These are phyloP conservation scores for Noctua comes DNA, from an alignment of 2,888 invertebrate species.

Conservation along the genomic window DNA sequence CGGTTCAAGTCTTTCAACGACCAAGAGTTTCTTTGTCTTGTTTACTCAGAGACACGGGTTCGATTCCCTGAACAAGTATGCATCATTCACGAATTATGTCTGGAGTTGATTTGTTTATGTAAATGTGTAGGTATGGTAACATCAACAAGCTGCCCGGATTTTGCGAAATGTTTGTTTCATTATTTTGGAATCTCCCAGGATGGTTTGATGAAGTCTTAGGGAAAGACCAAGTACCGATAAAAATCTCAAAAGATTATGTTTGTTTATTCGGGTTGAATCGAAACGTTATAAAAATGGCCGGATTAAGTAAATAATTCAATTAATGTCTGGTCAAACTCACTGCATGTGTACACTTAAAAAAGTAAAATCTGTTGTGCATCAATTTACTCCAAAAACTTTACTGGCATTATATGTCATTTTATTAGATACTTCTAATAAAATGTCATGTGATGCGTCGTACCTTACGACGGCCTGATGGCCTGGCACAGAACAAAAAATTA, in stretches of 20 bases:
- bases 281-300: background rate
- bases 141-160: background rate
- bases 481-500: too few species aligned
- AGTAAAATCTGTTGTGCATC: background rate
- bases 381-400: background rate
- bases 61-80: slow-evolving; percentile 13
- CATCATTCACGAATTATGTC: background rate
- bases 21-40: background rate
- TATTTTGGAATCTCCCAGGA: background rate
- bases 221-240: background rate
- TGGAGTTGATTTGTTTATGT: slow-evolving; percentile 9
- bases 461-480: too few species aligned
- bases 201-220: background rate
- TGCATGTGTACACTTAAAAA: background rate
- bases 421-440: too few species aligned
- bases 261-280: background rate
- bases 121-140: background rate
- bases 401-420: background rate
- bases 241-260: background rate
- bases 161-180: slow-evolving; percentile 10
- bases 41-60: background rate
- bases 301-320: background rate
- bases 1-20: background rate
- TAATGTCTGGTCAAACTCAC: background rate
- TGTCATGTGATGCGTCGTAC: too few species aligned